Evolutionary conservation across 2,113 vertebrate genomes (phyloP), one percentile per base, ranked within the genome.

Genomic region (Semnornis frantzii): DNA sequence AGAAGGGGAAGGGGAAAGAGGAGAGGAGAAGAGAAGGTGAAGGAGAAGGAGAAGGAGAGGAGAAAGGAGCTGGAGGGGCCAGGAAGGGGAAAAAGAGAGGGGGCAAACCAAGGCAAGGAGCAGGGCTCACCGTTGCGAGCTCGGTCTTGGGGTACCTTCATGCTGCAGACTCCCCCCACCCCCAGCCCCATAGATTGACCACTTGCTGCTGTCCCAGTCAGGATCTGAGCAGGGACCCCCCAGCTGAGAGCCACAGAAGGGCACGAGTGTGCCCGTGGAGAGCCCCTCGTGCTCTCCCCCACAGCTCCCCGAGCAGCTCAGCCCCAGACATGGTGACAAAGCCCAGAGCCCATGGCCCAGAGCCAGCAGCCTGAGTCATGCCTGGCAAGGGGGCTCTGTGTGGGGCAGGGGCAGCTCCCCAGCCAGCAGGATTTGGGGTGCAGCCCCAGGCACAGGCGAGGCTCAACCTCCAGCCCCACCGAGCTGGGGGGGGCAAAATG

Each of bases 321-420:
- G 37, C 17, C 13, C n/a, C n/a, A 44, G 54, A 14, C 1, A 8
- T 37, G 0, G 5, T 79, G 92, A 95, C 12, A 5, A 71, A 93
- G 30, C 28, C 39, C 94, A 91, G 87, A n/a, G 2, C 52, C n/a
- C 1, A 6, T 13, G 66, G 82, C 94, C 30, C 0, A 0, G 13
- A 54, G 84, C 90, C 87, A 83, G 60, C 25, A 15, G 19, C 3
- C 11, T 4, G n/a, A n/a, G 30, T 30, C 2, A 25, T 55, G 76
- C 28, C 0, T 0, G 2, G 8, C 0, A 1, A 21, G 30, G 21
- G 28, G 16, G 8, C 9, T 23, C 72, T 2, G 3, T 50, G 24
- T 0, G 2, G 54, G 33, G 27, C 4, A 27, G 82, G 55, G 25
- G 7, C 50, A 42, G 6, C 18, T 73, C 52, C 7, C 10, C 28